phyloP scores from a whole-genome alignment of 2,113 vertebrate genomes.

The Ciconia stormi region DNA sequence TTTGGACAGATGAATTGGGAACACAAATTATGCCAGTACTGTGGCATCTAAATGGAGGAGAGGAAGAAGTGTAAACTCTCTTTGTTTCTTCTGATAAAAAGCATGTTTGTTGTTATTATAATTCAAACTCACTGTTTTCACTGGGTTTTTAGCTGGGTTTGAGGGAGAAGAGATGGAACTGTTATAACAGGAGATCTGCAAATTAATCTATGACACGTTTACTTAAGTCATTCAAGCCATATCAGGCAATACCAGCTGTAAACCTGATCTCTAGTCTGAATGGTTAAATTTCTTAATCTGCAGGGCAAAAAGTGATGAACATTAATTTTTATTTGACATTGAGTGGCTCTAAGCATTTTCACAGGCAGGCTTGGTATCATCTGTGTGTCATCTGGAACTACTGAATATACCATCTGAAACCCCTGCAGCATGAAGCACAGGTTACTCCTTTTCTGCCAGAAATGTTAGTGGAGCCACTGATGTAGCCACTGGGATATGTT shows the following conservation, averaged over 20 bases:
- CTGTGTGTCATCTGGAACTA: background rate
- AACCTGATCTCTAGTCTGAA: background rate
- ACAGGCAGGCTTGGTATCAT: background rate
- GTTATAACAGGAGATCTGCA: background rate
- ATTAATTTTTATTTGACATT: background rate
- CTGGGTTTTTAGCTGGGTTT: background rate
- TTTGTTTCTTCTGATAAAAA: background rate
- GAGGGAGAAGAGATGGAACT: background rate
- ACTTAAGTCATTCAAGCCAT: background rate
- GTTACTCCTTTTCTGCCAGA: conserved; percentile 12
- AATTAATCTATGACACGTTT: background rate
- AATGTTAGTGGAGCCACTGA: background rate
- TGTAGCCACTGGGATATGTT: conserved; percentile 13
- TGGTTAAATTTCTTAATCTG: background rate
- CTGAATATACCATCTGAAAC: background rate
- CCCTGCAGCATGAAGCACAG: background rate
- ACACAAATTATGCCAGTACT: background rate
- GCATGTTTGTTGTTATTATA: background rate
- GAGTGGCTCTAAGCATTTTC: background rate
- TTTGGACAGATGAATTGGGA: background rate
- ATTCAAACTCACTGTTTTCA: background rate
- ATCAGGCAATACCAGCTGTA: background rate
- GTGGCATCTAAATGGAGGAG: background rate
- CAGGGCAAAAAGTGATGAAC: background rate
- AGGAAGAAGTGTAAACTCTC: background rate